Evolutionary conservation across 2,113 vertebrate genomes (phyloP).

Genomic region (Cololabis saira): DNA sequence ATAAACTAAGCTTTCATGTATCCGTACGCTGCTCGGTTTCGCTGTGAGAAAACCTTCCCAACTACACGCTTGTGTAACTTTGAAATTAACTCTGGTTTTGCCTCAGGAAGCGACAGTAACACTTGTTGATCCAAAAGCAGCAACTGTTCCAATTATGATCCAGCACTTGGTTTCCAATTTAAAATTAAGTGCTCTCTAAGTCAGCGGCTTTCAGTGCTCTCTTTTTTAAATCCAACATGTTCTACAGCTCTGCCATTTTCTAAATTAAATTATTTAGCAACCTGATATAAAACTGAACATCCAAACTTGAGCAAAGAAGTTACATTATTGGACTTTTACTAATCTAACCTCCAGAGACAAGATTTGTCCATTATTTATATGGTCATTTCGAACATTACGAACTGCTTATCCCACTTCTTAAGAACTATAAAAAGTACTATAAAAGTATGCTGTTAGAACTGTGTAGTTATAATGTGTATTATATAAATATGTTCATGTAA

Average conservation of each 20-base stretch:
- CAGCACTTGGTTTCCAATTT: background rate
- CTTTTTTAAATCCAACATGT: background rate
- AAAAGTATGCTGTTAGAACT: no score
- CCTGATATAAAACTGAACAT: no score
- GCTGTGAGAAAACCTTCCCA: conserved; percentile 9
- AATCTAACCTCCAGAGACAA: no score
- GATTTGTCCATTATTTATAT: no score
- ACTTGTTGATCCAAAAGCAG: background rate
- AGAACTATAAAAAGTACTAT: no score
- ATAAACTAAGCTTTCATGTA: background rate
- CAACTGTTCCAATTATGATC: background rate
- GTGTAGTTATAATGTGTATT: no score
- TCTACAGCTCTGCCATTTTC: background rate
- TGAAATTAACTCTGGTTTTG: conserved; percentile 1
- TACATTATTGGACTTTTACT: no score
- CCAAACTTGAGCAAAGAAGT: no score
- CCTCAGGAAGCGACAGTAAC: background rate
- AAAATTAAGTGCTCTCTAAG: background rate
- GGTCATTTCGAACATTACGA: no score
- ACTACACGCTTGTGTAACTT: conserved; percentile 2
- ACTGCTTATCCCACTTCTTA: no score
- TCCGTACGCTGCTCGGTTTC: conserved; percentile 1
- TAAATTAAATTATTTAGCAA: no score
- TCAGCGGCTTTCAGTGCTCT: background rate
- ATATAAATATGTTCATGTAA: no score